Base-by-base conservation (phyloP, 2,113 vertebrate species). In the Sebastes schlegelii region DNA sequence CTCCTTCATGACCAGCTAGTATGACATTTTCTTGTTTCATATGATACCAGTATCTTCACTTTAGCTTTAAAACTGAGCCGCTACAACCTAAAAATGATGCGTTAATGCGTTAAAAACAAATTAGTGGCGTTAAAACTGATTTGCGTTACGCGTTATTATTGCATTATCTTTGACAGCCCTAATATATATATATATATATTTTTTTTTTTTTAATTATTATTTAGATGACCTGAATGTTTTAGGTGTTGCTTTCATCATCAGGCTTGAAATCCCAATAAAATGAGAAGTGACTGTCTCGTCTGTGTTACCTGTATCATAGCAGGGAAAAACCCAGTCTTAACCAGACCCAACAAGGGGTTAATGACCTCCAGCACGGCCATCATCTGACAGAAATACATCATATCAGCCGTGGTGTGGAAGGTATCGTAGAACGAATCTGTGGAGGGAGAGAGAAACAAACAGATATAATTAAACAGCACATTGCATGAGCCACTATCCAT, bases 331-430 rank as follows among this genome's bases (percentile, higher is more conserved):
- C 96, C 96, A 2, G 97, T 95, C 68, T 88, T 95, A 6, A 97
- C 96, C 16, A 99, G 94, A 57, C 97, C 97, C 86, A 98, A 87
- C 4, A 96, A 82, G 4, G 97, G 96, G 73, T 99, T 98, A 63
- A 99, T 70, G 43, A 97, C 95, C 92, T 99, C 98, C 74, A 97
- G 93, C 62, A 95, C 61, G 0, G 97, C 95, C 94, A 99, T 86
- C 89, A 96, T 97, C 93, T 99, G 97, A 88, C 97, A 99, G 95
- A 98, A 97, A 79, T 98, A 98, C 96, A 99, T 97, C 96, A 98
- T 96, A 63, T 98, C 96, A 23, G 96, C 95, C 42, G 95, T 95
- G 12, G 94, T 95, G 92, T 98, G 96, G 87, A 99, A 99, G 0
- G 98, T 98, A 51, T 97, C 97, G 1, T 97, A 97, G 93, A 98